These are phyloP conservation scores for Zosterops pallidus DNA, from an alignment of 2,113 vertebrate genomes.

Conservation along the genomic window DNA sequence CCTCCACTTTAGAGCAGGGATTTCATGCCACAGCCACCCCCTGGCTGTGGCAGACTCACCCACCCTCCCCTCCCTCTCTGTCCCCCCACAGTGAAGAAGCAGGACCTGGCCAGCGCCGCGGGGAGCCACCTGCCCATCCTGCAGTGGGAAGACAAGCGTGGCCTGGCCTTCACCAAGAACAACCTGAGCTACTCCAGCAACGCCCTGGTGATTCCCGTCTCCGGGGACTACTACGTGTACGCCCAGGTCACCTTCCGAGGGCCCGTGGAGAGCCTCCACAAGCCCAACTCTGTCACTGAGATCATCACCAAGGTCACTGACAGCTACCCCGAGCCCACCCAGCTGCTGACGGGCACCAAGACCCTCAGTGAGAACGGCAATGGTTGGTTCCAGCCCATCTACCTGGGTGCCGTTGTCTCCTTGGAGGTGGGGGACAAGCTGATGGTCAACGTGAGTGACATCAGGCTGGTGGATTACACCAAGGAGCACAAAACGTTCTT, in stretches of 20 bases:
- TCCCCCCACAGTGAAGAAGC: constrained; percentile 62
- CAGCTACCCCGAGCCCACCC: constrained; percentile 70
- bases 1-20: background rate
- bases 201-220: constrained; percentile 72
- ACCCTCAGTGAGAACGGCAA: constrained; percentile 62
- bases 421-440: constrained; percentile 73
- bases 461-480: constrained; percentile 76
- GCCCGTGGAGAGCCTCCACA: background rate
- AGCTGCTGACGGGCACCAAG: constrained; percentile 72
- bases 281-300: constrained; percentile 43
- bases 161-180: constrained; percentile 77
- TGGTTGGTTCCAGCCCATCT: constrained; percentile 73
- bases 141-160: constrained; percentile 74
- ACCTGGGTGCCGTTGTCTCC: constrained; percentile 73
- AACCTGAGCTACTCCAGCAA: constrained; percentile 74
- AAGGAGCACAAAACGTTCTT: constrained; percentile 80
- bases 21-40: accelerated
- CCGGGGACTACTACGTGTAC: constrained; percentile 78
- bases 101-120: background rate
- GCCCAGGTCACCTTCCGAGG: constrained; percentile 79
- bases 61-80: background rate
- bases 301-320: constrained; percentile 73
- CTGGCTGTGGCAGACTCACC: background rate
- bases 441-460: constrained; percentile 74
- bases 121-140: constrained; percentile 61